A percentile compares a stretch with the other conserved stretches of the same genome.
These are phyloP conservation scores for Euthynnus affinis DNA, from an alignment of 2,797 vertebrate genomes.

Conservation along the genomic window DNA sequence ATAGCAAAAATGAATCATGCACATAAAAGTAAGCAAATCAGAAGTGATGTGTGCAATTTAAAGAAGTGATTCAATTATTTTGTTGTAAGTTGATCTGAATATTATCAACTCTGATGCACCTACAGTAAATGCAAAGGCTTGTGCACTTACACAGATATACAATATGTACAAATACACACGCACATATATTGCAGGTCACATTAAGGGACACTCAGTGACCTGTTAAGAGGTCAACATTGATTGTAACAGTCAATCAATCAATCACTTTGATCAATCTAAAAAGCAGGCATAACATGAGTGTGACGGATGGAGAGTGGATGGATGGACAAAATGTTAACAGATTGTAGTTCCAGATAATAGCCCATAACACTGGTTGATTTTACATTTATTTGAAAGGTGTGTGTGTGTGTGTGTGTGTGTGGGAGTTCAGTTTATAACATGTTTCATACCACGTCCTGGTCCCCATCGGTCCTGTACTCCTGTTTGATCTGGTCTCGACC, in stretches of 20 bases:
- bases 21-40: neutral
- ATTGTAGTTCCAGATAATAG: neutral
- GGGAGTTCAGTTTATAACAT: neutral
- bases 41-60: neutral
- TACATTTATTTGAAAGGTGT: neutral
- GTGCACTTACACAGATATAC: neutral
- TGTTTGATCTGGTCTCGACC: slow-evolving; percentile 89
- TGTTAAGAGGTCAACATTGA: slow-evolving; percentile 38
- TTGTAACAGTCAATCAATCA: slow-evolving; percentile 19
- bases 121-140: neutral
- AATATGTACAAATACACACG: neutral
- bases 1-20: no score
- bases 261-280: slow-evolving; percentile 34
- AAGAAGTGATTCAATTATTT: neutral
- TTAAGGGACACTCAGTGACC: slow-evolving; percentile 34
- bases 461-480: slow-evolving; percentile 97
- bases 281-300: neutral
- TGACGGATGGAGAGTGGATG: neutral
- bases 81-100: neutral
- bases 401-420: no score
- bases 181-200: slow-evolving; percentile 6
- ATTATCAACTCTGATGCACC: neutral
- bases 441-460: slow-evolving; percentile 95
- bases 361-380: slow-evolving; percentile 14
- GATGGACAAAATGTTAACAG: neutral